Evolutionary conservation across 2,113 vertebrate genomes (phyloP).

Genomic region (Micronisus gabar): DNA sequence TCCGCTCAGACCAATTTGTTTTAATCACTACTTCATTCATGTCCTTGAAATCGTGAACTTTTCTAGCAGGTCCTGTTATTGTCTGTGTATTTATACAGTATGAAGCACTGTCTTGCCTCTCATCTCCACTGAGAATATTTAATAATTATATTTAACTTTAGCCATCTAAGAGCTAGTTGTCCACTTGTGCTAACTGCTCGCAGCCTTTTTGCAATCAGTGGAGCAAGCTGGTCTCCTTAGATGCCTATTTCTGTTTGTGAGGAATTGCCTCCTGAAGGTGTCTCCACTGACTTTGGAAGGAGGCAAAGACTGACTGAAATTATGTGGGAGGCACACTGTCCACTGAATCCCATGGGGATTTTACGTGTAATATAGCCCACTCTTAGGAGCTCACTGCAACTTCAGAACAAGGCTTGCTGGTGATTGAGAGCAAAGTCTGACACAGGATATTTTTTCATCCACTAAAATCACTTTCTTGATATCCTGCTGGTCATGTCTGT

Average conservation of each 20-base stretch:
- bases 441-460: neutral
- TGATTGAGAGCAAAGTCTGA: neutral
- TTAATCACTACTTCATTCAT: neutral
- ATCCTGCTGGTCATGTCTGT: neutral
- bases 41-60: neutral
- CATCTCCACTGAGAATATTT: neutral
- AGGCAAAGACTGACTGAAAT: neutral
- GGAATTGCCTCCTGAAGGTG: neutral
- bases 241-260: neutral
- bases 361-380: neutral
- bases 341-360: neutral
- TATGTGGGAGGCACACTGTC: no score
- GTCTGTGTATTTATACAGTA: neutral
- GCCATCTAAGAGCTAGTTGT: neutral
- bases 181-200: neutral
- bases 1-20: neutral
- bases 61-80: neutral
- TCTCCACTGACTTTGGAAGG: neutral
- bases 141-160: neutral
- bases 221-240: neutral
- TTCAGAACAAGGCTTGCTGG: neutral
- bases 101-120: neutral
- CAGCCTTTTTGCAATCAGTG: neutral
- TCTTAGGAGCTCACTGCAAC: neutral
- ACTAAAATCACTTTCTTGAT: neutral